These are phyloP conservation scores for Venusia cambrica DNA, from an alignment of 2,888 invertebrate genomes.

Conservation along the genomic window DNA sequence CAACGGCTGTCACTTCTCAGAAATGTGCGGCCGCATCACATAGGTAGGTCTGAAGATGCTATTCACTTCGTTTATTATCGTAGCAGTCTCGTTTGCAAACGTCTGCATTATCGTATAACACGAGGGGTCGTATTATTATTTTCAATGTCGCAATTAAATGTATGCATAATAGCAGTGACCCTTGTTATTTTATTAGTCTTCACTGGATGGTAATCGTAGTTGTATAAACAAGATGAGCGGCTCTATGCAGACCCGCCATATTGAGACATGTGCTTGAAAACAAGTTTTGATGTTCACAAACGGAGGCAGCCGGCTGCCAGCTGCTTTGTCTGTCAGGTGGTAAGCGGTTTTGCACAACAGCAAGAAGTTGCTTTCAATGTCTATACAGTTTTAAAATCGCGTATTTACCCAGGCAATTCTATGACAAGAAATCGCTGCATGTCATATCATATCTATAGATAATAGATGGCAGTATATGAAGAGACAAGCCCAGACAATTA, in stretches of 20 bases:
- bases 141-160: too few species aligned
- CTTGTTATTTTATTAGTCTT: conserved; percentile 33
- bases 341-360: conserved; percentile 61
- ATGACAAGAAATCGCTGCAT: too few species aligned
- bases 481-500: conserved; percentile 50
- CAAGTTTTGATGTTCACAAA: conserved; percentile 68
- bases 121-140: too few species aligned
- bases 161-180: conserved; percentile 22
- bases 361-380: conserved; percentile 38
- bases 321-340: conserved; percentile 75
- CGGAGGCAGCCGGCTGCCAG: conserved; percentile 70
- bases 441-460: too few species aligned
- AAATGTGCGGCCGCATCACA: conserved; percentile 34
- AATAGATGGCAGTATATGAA: too few species aligned
- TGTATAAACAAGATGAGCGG: conserved; percentile 31
- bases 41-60: conserved; percentile 24
- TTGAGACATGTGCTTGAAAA: conserved; percentile 69
- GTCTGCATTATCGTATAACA: conserved; percentile 30
- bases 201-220: conserved; percentile 30
- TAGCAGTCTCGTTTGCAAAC: conserved; percentile 34
- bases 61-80: conserved; percentile 31
- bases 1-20: conserved; percentile 48
- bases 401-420: too few species aligned
- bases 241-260: conserved; percentile 54
- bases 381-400: conserved; percentile 18